phyloP scores from a whole-genome alignment of 2,797 vertebrate genomes.

The Leptodactylus fallax region DNA sequence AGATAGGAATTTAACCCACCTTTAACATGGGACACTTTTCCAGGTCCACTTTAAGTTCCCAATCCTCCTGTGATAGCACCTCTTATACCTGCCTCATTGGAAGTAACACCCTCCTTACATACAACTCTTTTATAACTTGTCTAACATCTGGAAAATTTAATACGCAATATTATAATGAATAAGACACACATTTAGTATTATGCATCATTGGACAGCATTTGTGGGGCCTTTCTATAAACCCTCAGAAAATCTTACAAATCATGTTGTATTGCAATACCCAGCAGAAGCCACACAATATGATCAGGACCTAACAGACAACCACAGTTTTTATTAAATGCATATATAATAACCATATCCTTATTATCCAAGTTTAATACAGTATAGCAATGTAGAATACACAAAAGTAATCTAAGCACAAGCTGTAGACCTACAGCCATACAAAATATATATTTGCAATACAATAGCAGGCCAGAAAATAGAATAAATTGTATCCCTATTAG shows the following conservation, averaged over 20 bases:
- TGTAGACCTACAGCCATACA: background rate
- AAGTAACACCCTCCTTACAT: background rate
- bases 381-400: background rate
- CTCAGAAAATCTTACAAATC: background rate
- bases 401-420: background rate
- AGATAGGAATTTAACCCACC: no score
- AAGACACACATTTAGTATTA: background rate
- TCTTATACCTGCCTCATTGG: no score
- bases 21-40: no score
- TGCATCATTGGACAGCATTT: background rate
- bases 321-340: background rate
- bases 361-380: background rate
- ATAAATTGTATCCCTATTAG: conserved; percentile 40
- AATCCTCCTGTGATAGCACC: no score
- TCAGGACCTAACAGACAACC: no score
- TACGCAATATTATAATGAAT: no score
- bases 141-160: background rate
- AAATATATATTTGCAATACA: background rate
- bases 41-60: no score
- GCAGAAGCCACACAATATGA: background rate
- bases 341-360: background rate
- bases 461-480: conserved; percentile 37
- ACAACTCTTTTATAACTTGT: background rate
- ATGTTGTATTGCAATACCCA: background rate
- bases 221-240: background rate